Evolutionary conservation across 2,888 invertebrate genomes (phyloP), one percentile per base, ranked within the genome.

Genomic region (Artemia sp.): DNA sequence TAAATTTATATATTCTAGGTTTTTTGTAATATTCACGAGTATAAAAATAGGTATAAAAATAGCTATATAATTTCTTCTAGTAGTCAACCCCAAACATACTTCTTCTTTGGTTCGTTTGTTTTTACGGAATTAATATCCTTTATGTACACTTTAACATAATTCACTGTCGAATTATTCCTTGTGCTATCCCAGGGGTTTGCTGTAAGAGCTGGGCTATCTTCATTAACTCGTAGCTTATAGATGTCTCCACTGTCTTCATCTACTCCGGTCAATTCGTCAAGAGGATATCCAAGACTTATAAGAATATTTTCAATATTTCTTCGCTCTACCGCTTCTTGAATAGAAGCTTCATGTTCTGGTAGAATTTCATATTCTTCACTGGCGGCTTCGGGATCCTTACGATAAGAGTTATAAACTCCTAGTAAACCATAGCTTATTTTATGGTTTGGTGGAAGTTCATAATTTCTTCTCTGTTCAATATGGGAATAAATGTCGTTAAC

Each of bases 281-380:
- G 64, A 24, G 64, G 64, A 58, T 10, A 58, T 19, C 64, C 64
- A n/a, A 58, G 24, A 10, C 64, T 24, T 19, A 58, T 58, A n/a
- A 58, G 64, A n/a, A 58, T 19, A 10, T 58, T 24, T 58, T 58
- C 64, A 58, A 58, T 58, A n/a, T 24, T 58, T 58, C 64, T n/a
- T 58, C 64, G 64, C 9, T 58, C 64, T 58, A 19, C 64, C 8
- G 64, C 64, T 58, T 58, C 64, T 24, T 58, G 64, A 24, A 58
- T 24, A 10, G 64, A n/a, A n/a, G 14, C 64, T 58, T 58, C 64
- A 0, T 9, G 8, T 11, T 58, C 24, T 58, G 64, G 64, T 19
- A 58, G 64, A 8, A 58, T 24, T 10, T 58, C 64, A 58, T 58
- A 58, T n/a, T 24, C 64, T 9, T 58, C 64, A 24, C 24, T 24